Conservation (phyloP, 2,113 vertebrate species). For the Maccullochella peelii region DNA sequence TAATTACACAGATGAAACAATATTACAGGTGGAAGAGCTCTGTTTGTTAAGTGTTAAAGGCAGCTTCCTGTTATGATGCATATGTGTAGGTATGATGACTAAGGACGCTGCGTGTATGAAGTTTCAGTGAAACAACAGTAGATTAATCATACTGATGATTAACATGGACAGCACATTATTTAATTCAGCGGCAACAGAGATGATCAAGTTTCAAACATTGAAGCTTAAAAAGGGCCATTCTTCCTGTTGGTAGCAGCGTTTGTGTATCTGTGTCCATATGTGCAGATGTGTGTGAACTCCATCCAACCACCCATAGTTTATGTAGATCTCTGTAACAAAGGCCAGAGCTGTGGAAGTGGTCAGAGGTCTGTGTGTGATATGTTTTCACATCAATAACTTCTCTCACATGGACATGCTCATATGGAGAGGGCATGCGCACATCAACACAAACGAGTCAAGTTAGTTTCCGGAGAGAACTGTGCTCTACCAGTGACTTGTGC, state of each 20-base stretch:
- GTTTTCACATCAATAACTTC: slow-evolving; percentile 31
- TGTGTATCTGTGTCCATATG: slow-evolving; percentile 58
- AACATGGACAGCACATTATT: slow-evolving; percentile 49
- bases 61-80: slow-evolving; percentile 24
- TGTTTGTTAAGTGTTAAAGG: slow-evolving; percentile 23
- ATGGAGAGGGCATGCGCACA: slow-evolving; percentile 30
- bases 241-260: slow-evolving; percentile 45
- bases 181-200: slow-evolving; percentile 36
- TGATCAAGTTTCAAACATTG: slow-evolving; percentile 56
- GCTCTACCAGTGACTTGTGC: slow-evolving; percentile 42
- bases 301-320: slow-evolving; percentile 54
- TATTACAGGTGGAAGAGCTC: background rate
- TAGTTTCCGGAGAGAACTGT: slow-evolving; percentile 32
- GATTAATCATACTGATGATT: slow-evolving; percentile 62
- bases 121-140: slow-evolving; percentile 49
- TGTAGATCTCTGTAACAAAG: slow-evolving; percentile 57
- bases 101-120: slow-evolving; percentile 30
- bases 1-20: slow-evolving; percentile 15
- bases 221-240: slow-evolving; percentile 15
- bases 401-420: slow-evolving; percentile 9
- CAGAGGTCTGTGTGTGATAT: slow-evolving; percentile 16
- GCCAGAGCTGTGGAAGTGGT: slow-evolving; percentile 54
- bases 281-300: slow-evolving; percentile 49
- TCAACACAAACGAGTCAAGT: slow-evolving; percentile 52
- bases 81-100: slow-evolving; percentile 3